phyloP scores from a whole-genome alignment of 2,888 invertebrate genomes.

The Eristalis intricaria region DNA sequence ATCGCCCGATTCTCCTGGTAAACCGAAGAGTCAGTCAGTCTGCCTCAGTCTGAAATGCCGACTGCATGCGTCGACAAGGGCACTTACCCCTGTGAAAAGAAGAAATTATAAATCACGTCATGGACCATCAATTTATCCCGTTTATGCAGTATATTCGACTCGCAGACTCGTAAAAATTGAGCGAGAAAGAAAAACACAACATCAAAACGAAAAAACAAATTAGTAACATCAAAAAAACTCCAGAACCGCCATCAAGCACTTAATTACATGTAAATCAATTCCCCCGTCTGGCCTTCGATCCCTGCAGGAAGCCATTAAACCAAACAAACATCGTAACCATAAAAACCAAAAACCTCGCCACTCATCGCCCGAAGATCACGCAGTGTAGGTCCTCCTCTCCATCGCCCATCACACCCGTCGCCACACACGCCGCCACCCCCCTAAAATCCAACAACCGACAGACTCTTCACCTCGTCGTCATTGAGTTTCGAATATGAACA shows the following conservation, averaged over 20 bases:
- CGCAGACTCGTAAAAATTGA: neutral
- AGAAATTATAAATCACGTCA: neutral
- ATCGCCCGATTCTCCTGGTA: neutral
- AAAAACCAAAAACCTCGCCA: constrained; percentile 37
- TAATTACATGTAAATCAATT: constrained; percentile 51
- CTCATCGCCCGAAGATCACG: constrained; percentile 39
- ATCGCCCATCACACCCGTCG: neutral
- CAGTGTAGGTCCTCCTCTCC: neutral
- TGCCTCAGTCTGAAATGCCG: neutral
- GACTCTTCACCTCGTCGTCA: constrained; percentile 32
- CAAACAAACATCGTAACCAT: constrained; percentile 36
- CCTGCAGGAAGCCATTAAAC: constrained; percentile 49
- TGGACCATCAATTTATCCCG: neutral
- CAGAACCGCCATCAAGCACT: constrained; percentile 26
- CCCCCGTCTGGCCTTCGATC: constrained; percentile 45
- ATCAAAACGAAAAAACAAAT: constrained; percentile 30
- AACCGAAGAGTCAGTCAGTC: neutral
- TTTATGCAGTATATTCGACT: neutral
- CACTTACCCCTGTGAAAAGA: neutral
- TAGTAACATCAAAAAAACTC: constrained; percentile 4
- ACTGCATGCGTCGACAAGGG: neutral
- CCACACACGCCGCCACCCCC: neutral
- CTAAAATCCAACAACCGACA: neutral
- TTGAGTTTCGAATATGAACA: constrained; percentile 31
- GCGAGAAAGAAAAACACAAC: neutral